Percentiles rank a stretch among this genome's conserved stretches.
Evolutionary conservation across 2,888 invertebrate genomes (phyloP).

Genomic region (Pecten maximus): DNA sequence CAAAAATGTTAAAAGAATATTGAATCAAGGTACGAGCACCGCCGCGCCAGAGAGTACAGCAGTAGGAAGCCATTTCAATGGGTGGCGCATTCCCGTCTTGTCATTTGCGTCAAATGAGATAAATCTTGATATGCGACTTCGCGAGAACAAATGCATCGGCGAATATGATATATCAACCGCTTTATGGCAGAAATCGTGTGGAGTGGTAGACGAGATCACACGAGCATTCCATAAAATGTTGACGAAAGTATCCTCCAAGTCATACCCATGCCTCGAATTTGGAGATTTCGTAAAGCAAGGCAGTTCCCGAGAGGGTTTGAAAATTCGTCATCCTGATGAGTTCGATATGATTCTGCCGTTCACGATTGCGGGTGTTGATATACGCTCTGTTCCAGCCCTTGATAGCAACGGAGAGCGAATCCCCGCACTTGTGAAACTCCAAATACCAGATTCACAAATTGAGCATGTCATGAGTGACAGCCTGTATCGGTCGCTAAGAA

Average conservation of each 20-base stretch:
- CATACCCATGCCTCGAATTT: constrained; percentile 37
- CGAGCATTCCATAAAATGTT: not conserved
- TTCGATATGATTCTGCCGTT: constrained; percentile 58
- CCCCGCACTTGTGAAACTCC: constrained; percentile 39
- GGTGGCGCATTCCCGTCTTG: not conserved
- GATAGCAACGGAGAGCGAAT: not conserved
- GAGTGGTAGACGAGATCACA: constrained; percentile 37
- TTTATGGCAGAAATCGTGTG: constrained; percentile 37
- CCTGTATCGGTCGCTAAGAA: not conserved
- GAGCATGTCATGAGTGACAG: not conserved
- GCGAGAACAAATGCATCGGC: not conserved
- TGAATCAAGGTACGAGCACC: not conserved
- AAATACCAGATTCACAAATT: not conserved
- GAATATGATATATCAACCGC: constrained; percentile 15
- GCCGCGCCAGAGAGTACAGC: not conserved
- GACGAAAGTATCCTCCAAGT: not conserved
- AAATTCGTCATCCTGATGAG: constrained; percentile 57
- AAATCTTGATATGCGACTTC: not conserved
- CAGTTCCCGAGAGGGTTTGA: constrained; percentile 61
- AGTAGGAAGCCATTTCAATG: not conserved
- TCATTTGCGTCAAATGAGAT: not conserved
- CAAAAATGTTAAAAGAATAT: not conserved
- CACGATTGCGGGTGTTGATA: constrained; percentile 49
- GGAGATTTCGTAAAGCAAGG: constrained; percentile 56
- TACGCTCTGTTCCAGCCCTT: not conserved